Evolutionary conservation across 2,888 invertebrate genomes (phyloP), one percentile per base, ranked within the genome.

Genomic region (Abscondita cerata): DNA sequence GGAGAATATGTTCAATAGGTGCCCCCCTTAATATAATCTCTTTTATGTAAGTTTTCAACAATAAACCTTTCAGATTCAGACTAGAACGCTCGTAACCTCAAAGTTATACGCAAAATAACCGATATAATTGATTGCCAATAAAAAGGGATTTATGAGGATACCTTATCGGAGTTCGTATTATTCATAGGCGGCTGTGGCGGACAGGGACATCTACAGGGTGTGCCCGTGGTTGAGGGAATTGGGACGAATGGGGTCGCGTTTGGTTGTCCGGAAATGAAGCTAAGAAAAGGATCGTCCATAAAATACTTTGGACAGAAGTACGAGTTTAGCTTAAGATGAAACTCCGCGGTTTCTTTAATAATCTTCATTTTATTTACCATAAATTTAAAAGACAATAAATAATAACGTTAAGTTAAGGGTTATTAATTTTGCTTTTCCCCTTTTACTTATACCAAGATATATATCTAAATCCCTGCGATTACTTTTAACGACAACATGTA

Each of bases 101-200:
- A 70, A 72, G 72, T 72, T 72, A 70, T 70, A 70, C 66, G 70
- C 64, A 68, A 70, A 68, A 67, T 70, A 69, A 69, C 69, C 65
- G 70, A 67, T 67, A 70, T 74, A 75, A 75, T 75, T 75, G 75
- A 75, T 73, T 70, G 72, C 70, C 73, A 73, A 74, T 75, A 76
- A 76, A 73, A 74, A 74, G 62, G 71, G 70, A 75, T 74, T 74
- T 74, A 73, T 74, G 72, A 70, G 71, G 69, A 71, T 71, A 72
- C 70, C 72, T 71, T 73, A 74, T 73, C 73, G 72, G 65, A 67
- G 68, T 69, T 65, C 55, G 67, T 73, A 75, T 76, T 75, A 76
- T 75, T 75, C 75, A 75, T 75, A 72, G 72, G 66, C 64, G 70
- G 65, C 70, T 75, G 75, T 70, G 70, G 70, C 61, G 67, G 75